Evolutionary conservation across 1,140 invertebrate genomes (phyloP), one percentile per base, ranked within the genome.

Genomic region (Neelides sp.): DNA sequence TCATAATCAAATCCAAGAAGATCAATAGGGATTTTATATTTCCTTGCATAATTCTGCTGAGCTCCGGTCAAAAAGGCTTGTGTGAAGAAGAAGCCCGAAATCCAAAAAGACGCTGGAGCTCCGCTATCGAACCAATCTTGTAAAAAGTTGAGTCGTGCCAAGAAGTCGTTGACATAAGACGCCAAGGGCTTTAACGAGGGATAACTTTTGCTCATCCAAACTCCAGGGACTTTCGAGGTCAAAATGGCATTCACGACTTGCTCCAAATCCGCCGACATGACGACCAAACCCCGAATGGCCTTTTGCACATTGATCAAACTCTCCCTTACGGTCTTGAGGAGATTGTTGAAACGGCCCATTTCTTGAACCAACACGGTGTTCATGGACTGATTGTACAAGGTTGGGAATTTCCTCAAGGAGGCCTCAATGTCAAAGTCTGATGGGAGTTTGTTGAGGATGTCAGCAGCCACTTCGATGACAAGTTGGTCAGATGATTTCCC

Each of bases 41-140:
- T 91, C 58, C 92, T 74, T 4, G 91, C 89, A 70, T 77, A 95
- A 69, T 93, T 95, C 71, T 96, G 91, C 60, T 88, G 79, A 15
- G 82, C 85, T 28, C 89, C 91, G 4, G 92, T 96, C 13, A 96
- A 71, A 69, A 96, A 96, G 4, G 90, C 89, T 71, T 95, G 90
- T 0, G 91, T 91, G 65, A 94, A 95, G 66, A 82, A 96, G 67
- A 97, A 94, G 17, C 89, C 91, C 0, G 90, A 88, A 26, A 97
- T 68, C 92, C 92, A 96, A 68, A 84, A 94, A 8, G 82, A 77
- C 2, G 69, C 52, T 1, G 91, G 88, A 15, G 84, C 78, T 5
- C 88, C 89, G 53, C 81, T 62, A 13, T 83, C 75, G 58, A 79
- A 85, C 92, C 91, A 95, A 45, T 83, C 85, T 76, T 82, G 80